Conservation (phyloP, 2,797 vertebrate species). For the Anguilla megastoma region DNA sequence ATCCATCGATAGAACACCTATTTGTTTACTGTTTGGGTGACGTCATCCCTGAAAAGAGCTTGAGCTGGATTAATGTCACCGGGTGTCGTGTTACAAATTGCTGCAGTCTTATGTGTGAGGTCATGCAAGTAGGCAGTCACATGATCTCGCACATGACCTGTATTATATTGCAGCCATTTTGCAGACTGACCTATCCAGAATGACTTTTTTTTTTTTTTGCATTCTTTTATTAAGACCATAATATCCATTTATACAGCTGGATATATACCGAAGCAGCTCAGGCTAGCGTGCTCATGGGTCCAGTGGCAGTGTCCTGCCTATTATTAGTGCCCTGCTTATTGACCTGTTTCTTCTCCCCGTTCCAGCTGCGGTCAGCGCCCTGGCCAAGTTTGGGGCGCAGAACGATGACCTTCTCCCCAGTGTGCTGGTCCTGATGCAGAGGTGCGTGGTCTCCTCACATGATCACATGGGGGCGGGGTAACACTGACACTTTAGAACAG, state of each 20-base stretch:
- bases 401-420: constrained; percentile 94
- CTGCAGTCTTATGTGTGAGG: background rate
- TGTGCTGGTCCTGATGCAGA: constrained; percentile 92
- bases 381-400: constrained; percentile 97
- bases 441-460: constrained; percentile 64
- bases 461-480: background rate
- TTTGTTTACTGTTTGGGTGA: background rate
- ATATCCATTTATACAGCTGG: background rate
- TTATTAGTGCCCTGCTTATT: background rate
- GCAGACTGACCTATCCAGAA: background rate
- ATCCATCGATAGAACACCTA: background rate
- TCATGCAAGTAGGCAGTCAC: background rate
- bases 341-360: background rate
- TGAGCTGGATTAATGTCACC: background rate
- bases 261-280: background rate
- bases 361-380: constrained; percentile 90
- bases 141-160: background rate
- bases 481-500: too few relatives aligned
- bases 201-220: background rate
- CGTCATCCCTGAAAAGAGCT: background rate
- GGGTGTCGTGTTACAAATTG: background rate
- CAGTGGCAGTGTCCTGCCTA: background rate
- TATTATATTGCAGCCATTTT: too few relatives aligned
- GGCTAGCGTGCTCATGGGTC: background rate
- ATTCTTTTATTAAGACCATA: background rate